Percentiles rank a stretch among this genome's conserved stretches.
Evolutionary conservation across 2,888 invertebrate genomes (phyloP).

Genomic region (Tachina lurida): DNA sequence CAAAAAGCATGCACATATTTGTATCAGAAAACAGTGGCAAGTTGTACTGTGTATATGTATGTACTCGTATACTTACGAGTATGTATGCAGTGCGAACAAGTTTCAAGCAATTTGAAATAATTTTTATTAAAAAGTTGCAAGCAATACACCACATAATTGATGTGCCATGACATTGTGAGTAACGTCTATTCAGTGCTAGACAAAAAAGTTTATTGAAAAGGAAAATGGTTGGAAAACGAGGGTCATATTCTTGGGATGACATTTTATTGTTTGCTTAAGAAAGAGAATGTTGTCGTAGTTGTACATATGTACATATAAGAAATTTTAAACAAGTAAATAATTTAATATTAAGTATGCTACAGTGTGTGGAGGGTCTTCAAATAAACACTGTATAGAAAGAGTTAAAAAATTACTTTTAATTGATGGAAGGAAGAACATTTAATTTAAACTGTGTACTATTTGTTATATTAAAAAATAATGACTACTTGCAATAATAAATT

Average conservation of each 20-base stretch:
- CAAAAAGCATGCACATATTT: constrained; percentile 2
- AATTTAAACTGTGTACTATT: no score
- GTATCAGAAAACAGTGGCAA: not conserved
- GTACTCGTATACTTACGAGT: no score
- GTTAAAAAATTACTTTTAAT: not conserved
- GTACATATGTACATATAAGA: not conserved
- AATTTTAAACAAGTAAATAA: not conserved
- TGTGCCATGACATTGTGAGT: constrained; percentile 33
- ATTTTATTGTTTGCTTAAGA: constrained; percentile 25
- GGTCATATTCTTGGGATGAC: constrained; percentile 10
- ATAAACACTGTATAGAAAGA: not conserved
- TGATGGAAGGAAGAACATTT: no score
- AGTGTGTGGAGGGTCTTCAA: not conserved
- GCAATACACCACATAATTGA: constrained; percentile 13
- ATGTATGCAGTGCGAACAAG: not conserved
- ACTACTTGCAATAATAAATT: no score
- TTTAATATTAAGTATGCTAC: constrained; percentile 2
- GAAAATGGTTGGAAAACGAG: constrained; percentile 2
- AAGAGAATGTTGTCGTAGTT: not conserved
- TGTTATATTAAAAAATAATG: no score
- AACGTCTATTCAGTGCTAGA: not conserved
- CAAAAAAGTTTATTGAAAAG: not conserved
- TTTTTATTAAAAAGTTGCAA: constrained; percentile 13
- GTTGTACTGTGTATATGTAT: not conserved
- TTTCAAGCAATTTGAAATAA: constrained; percentile 27